phyloP scores from a whole-genome alignment of 1,140 invertebrate species.

The Macrobrachium rosenbergii region DNA sequence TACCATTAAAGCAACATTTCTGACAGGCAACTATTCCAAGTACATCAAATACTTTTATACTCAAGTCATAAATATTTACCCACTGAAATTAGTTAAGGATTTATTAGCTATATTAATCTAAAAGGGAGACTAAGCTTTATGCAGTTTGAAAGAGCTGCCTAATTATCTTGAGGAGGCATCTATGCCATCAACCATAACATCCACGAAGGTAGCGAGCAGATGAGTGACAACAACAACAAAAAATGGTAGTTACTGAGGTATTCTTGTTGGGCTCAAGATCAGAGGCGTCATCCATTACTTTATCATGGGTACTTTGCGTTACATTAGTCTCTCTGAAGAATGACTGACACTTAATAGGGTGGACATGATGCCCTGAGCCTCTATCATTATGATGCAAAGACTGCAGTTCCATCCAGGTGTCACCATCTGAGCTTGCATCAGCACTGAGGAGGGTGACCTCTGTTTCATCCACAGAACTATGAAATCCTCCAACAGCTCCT shows the following conservation, averaged over 20 bases:
- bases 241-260: conserved; percentile 11
- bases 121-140: too few relatives aligned
- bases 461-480: conserved; percentile 14
- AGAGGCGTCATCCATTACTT: not conserved
- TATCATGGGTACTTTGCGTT: conserved; percentile 16
- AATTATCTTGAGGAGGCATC: conserved; percentile 4
- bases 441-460: conserved; percentile 19
- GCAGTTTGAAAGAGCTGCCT: conserved; percentile 2
- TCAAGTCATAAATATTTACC: too few relatives aligned
- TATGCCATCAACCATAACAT: conserved; percentile 31
- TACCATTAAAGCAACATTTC: too few relatives aligned
- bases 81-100: too few relatives aligned
- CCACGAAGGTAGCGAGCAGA: conserved; percentile 21
- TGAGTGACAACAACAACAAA: conserved; percentile 5
- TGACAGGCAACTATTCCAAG: too few relatives aligned
- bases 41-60: too few relatives aligned
- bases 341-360: not conserved
- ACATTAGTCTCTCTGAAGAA: not conserved
- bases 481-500: not conserved
- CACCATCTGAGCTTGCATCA: conserved; percentile 24
- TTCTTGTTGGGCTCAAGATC: not conserved
- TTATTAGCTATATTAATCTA: too few relatives aligned
- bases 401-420: conserved; percentile 18
- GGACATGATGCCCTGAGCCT: not conserved
- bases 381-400: conserved; percentile 11